Base-by-base conservation (phyloP, 2,888 invertebrate genomes). In the Drosophila algonquin region DNA sequence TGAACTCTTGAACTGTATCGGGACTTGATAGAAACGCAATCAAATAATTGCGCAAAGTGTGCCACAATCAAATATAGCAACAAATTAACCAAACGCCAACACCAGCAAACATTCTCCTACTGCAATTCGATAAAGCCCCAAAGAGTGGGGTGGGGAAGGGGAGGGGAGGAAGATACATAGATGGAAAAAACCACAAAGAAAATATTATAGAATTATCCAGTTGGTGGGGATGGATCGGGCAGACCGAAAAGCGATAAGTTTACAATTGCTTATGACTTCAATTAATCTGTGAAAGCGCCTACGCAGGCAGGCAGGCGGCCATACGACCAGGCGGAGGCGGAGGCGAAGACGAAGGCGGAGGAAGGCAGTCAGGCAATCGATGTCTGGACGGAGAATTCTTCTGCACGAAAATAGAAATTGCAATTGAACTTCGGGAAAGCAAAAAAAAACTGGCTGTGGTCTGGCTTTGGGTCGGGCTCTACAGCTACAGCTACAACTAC, bases 221-320 rank as follows among this genome's bases (percentile, higher is more conserved):
- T 74, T 80, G 80, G 76, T 77, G 71, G 48, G 35, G 73, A 73
- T 63, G 73, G 69, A 56, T 61, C 70, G 61, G 57, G 48, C 68
- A 55, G 65, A 69, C 67, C 75, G 72, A 57, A 63, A 87, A 85
- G 85, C 87, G 89, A 89, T 89, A 87, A 85, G 81, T 82, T 85
- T 87, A 87, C 87, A 87, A 89, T 85, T 87, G 86, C 83, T 79
- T 89, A 87, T 85, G 87, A 89, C 89, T 89, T 89, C 88, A 87
- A 87, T 87, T 87, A 87, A 87, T 89, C 89, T 87, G 89, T 86
- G 89, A 89, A 89, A 87, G 87, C 87, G 89, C 87, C 87, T 87
- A 87, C 89, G 89, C 87, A 89, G 69, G 59, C 59, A 62, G 71
- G n/a, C 44, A 35, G 32, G 40, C 40, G 40, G 40, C 40, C 40